Base-by-base conservation (phyloP, 2,888 invertebrate genomes). In the Mythimna loreyi region DNA sequence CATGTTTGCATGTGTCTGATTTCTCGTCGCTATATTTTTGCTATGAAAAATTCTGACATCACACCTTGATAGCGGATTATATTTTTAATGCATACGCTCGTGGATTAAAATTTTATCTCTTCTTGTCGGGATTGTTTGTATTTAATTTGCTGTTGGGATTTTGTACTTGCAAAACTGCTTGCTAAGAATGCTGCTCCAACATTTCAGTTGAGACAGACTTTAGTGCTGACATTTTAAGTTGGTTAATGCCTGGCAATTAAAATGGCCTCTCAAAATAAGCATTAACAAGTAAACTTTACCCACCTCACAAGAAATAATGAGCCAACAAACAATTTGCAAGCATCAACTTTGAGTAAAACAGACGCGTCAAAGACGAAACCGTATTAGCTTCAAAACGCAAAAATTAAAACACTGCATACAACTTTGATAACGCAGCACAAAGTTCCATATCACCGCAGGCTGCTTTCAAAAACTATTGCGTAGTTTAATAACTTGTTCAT, bases 401-500 rank as follows among this genome's bases (percentile, higher is more conserved):
- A 69, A 70, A 73, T 67, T 69, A 70, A 72, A 70, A 62, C 47
- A 45, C 49, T 30, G 13, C 47, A 61, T 21, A 28, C n/a, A 81
- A 80, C 64, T 77, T 70, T 59, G 60, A 28, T 58, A 65, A 53
- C 52, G 55, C 40, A 61, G 28, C 56, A 52, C 43, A 69, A 74
- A 78, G 56, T 73, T 66, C 30, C n/a, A 55, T 13, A 21, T 19
- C 60, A 62, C 59, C 59, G 58, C 66, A 49, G 57, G 62, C 58
- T 61, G 57, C 69, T 76, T 78, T 81, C 82, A 82, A 81, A 80
- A 84, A 79, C 85, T 83, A 78, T 78, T 30, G 62, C 52, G 65
- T 67, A 72, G 73, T 68, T n/a, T 78, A 72, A 76, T 80, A 84
- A 85, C 75, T 80, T 79, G 78, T 82, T 86, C 67, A 55, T 74